Conservation (phyloP, 2,888 invertebrate genomes). For the Linyphia triangularis region DNA sequence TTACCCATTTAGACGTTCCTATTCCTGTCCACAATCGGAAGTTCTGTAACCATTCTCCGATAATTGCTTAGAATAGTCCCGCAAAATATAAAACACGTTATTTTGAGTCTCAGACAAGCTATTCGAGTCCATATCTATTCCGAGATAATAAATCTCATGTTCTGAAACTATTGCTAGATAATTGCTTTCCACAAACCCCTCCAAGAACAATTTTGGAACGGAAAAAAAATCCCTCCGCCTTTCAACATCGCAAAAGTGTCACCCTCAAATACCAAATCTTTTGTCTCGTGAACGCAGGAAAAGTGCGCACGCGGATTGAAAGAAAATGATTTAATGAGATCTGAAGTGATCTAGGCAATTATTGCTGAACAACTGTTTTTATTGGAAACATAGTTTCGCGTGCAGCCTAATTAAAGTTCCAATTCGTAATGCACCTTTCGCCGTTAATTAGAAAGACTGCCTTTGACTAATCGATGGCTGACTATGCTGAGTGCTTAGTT, state of each 20-base stretch:
- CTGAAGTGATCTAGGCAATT: conserved; percentile 68
- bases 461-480: conserved; percentile 63
- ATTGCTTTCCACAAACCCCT: not conserved
- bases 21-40: not conserved
- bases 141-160: not conserved
- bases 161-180: not conserved
- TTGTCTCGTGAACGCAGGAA: not conserved
- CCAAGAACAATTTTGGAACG: not conserved
- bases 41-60: not conserved
- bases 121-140: not conserved
- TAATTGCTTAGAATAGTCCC: not conserved
- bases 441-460: conserved; percentile 70
- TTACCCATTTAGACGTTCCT: too few relatives aligned
- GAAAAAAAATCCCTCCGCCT: not conserved
- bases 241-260: not conserved
- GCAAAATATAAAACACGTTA: not conserved
- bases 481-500: not conserved
- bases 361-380: conserved; percentile 68
- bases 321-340: conserved; percentile 69
- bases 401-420: conserved; percentile 69
- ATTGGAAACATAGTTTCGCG: conserved; percentile 70
- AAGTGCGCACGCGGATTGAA: conserved; percentile 44
- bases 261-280: not conserved
- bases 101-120: not conserved
- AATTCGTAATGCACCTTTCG: conserved; percentile 65